Evolutionary conservation across 2,113 vertebrate genomes (phyloP), one percentile per base, ranked within the genome.

Genomic region (Microcebus tavaratra): DNA sequence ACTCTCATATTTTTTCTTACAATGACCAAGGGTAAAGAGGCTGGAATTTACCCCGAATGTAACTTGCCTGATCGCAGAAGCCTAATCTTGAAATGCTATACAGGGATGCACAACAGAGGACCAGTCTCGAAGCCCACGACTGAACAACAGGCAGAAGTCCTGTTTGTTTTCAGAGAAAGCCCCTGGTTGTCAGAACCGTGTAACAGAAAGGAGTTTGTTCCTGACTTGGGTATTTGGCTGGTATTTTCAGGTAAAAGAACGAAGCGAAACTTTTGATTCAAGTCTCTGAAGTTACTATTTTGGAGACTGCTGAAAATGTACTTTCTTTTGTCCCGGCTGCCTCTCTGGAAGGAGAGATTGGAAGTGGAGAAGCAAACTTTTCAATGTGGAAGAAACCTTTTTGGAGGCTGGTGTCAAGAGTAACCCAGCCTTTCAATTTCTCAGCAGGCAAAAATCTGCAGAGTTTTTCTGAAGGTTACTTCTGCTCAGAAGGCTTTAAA

Each of bases 401-500:
- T 95, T 96, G 87, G 97, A 97, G 82, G n/a, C 67, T 63, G 78
- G 53, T 79, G 86, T 93, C 79, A 86, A 93, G 87, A 93, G 96
- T 68, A 93, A 93, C 53, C 6, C 11, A 45, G 86, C 23, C 67
- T 97, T 95, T 93, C 89, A 88, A 68, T 91, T 91, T 94, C 95
- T 93, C 96, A 98, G 96, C 86, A 89, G 94, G 94, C 86, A 91
- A 85, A 96, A 89, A 91, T 72, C 82, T 96, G 91, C 48, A 97
- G 82, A 96, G 91, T 67, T 95, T 96, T 95, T 93, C 91, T 91
- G 95, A 95, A 93, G 91, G 93, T 97, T 95, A 88, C 95, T 97
- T 97, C 94, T 68, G 53, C 89, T 96, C 83, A 9, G 48, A 98
- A 96, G 39, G 59, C 61, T 95, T 96, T 94, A 72, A 81, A 75